Evolutionary conservation across 1,140 invertebrate species (phyloP).

Genomic region (Brachystomella parvula): DNA sequence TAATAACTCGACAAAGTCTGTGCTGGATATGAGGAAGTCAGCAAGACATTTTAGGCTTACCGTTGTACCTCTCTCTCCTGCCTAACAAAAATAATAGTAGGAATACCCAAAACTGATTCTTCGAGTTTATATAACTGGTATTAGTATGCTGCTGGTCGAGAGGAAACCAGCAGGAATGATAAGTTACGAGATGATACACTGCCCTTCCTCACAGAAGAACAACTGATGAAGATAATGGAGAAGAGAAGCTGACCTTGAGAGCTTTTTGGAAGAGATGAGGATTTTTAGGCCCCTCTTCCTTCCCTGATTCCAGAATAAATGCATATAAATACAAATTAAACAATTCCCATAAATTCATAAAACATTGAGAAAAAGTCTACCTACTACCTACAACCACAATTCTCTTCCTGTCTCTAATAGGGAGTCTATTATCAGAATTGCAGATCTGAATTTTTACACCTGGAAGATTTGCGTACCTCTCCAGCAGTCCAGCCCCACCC

Average conservation of each 20-base stretch:
- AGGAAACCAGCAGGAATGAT: too few species aligned
- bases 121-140: too few species aligned
- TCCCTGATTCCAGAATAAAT: not conserved
- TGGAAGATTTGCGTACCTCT: too few species aligned
- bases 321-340: not conserved
- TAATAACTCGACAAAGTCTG: too few species aligned
- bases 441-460: too few species aligned
- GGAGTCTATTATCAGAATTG: not conserved
- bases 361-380: not conserved
- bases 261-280: not conserved
- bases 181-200: not conserved
- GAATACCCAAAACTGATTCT: too few species aligned
- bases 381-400: not conserved
- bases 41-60: too few species aligned
- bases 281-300: not conserved
- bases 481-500: too few species aligned
- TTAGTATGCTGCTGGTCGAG: too few species aligned
- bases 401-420: not conserved
- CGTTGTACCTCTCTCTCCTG: too few species aligned
- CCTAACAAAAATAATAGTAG: too few species aligned
- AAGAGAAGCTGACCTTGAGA: constrained; percentile 2
- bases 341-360: not conserved
- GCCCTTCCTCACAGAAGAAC: constrained; percentile 3
- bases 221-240: not conserved
- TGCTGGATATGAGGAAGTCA: too few species aligned